These are phyloP conservation scores for Parus major DNA, from an alignment of 2,113 vertebrate genomes.

Conservation along the genomic window DNA sequence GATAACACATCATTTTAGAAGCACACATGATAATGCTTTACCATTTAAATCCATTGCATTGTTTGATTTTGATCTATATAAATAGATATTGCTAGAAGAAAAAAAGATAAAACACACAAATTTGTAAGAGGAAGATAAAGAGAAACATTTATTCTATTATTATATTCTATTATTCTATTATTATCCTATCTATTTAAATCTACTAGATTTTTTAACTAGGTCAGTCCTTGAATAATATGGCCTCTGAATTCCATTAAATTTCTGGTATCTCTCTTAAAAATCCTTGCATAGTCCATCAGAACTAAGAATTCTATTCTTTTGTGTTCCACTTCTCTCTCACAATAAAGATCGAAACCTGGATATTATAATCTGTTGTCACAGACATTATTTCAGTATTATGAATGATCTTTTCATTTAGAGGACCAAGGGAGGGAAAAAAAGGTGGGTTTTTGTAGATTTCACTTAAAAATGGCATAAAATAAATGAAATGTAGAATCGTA, in stretches of 20 bases:
- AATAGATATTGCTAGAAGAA: not conserved
- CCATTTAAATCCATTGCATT: not conserved
- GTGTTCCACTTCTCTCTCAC: not conserved
- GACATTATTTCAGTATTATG: not conserved
- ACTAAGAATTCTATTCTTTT: not conserved
- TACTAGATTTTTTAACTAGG: not conserved
- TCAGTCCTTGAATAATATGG: not conserved
- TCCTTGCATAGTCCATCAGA: not conserved
- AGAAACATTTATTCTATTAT: not conserved
- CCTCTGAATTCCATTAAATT: not conserved
- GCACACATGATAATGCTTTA: not conserved
- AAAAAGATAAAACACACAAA: not conserved
- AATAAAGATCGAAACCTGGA: not conserved
- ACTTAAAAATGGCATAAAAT: not conserved
- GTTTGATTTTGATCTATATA: not conserved
- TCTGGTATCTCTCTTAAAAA: not conserved
- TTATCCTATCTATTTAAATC: not conserved
- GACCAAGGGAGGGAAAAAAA: accelerated
- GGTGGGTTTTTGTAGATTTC: not conserved
- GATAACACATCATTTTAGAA: not conserved
- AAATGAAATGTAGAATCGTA: not conserved
- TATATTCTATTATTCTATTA: too few relatives aligned
- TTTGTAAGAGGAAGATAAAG: not conserved
- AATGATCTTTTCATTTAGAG: not conserved
- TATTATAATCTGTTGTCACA: not conserved